Evolutionary conservation across 2,113 vertebrate genomes (phyloP).

Genomic region (Sylvietta virens): DNA sequence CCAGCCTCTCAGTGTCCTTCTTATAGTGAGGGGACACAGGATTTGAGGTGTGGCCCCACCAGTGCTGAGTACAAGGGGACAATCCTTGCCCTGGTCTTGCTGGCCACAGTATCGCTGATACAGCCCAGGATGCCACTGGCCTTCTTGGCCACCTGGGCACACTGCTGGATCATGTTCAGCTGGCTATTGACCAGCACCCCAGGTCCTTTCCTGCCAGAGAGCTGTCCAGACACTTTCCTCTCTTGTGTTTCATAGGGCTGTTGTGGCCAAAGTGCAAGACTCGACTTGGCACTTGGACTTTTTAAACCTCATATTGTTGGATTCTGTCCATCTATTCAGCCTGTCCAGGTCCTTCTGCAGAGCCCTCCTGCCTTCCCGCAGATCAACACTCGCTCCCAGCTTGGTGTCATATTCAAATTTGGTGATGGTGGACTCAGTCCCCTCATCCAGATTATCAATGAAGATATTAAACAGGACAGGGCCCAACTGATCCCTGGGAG

Average conservation of each 20-base stretch:
- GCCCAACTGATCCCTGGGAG: neutral
- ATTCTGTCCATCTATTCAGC: neutral
- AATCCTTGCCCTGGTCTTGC: neutral
- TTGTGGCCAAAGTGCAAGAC: neutral
- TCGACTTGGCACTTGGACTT: accelerated
- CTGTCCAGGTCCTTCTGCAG: neutral
- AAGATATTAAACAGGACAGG: neutral
- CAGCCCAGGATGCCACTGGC: neutral
- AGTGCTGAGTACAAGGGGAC: too few species aligned
- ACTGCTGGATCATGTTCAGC: neutral
- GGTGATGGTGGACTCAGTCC: neutral
- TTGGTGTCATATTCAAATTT: neutral
- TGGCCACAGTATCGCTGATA: neutral
- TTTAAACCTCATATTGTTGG: neutral
- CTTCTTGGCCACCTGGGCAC: neutral
- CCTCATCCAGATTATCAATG: neutral
- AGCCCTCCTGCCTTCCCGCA: neutral
- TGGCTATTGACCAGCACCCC: accelerated
- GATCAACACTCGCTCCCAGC: accelerated
- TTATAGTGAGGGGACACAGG: neutral
- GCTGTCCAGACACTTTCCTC: neutral
- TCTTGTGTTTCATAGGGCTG: neutral
- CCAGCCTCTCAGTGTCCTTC: neutral
- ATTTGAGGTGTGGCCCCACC: neutral
- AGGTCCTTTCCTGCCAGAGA: neutral